phyloP scores from a whole-genome alignment of 2,888 invertebrate genomes.

The Cyclophora punctaria region DNA sequence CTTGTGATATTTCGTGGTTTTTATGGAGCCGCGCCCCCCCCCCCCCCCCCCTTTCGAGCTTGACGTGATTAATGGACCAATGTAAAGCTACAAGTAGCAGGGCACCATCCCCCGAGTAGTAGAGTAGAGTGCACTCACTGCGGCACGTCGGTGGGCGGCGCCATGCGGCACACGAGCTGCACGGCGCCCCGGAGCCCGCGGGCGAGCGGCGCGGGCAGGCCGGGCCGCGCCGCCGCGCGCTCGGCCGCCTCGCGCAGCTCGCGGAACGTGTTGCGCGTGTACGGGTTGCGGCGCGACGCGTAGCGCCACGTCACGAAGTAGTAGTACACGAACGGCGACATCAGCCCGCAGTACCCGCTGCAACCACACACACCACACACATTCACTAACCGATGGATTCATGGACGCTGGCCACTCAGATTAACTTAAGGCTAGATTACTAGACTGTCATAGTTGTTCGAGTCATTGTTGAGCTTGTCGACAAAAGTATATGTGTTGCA shows the following conservation, averaged over 20 bases:
- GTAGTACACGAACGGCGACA: conserved; percentile 97
- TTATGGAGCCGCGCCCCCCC: too few relatives aligned
- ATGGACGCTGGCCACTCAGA: too few relatives aligned
- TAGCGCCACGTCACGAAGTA: conserved; percentile 94
- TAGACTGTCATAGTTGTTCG: too few relatives aligned
- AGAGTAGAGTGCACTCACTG: conserved; percentile 31
- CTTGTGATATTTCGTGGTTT: too few relatives aligned
- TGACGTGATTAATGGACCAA: too few relatives aligned
- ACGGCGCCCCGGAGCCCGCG: conserved; percentile 77
- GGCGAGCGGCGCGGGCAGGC: conserved; percentile 79
- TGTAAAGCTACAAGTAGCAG: too few relatives aligned
- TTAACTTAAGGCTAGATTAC: too few relatives aligned
- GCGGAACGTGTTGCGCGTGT: conserved; percentile 93
- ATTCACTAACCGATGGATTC: too few relatives aligned
- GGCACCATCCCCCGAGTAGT: background rate
- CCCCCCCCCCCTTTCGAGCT: too few relatives aligned
- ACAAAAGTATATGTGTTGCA: too few relatives aligned
- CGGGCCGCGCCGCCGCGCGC: conserved; percentile 78
- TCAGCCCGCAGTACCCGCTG: conserved; percentile 92
- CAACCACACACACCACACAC: background rate
- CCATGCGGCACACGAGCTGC: conserved; percentile 83
- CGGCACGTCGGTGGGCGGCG: conserved; percentile 76
- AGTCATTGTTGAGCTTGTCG: too few relatives aligned
- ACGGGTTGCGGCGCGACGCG: conserved; percentile 95
- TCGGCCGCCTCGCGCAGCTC: conserved; percentile 87